These are phyloP conservation scores for Ammodytes dubius DNA, from an alignment of 2,113 vertebrate genomes.

Conservation along the genomic window DNA sequence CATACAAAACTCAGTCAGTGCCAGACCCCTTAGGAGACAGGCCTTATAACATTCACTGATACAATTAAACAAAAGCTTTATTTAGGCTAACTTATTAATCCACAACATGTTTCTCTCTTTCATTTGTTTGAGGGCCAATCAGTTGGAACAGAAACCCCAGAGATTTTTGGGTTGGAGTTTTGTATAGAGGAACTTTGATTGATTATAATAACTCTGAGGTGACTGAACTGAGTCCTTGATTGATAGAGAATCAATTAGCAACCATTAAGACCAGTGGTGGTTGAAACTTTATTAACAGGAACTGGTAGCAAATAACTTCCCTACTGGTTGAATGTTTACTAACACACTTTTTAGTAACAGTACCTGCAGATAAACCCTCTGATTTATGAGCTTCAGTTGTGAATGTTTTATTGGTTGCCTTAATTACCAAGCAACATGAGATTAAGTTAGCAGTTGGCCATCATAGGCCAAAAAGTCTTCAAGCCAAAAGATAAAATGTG, in stretches of 20 bases:
- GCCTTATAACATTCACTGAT: neutral
- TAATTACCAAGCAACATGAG: neutral
- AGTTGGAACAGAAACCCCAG: neutral
- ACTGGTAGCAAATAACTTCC: neutral
- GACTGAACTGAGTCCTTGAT: neutral
- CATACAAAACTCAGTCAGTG: neutral
- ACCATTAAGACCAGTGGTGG: neutral
- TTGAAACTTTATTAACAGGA: neutral
- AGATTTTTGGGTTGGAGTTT: neutral
- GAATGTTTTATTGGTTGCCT: neutral
- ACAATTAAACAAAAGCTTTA: conserved; percentile 8
- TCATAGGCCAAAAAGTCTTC: neutral
- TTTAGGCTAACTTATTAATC: conserved; percentile 11
- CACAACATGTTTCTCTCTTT: conserved; percentile 2
- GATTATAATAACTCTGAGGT: neutral
- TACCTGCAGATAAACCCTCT: neutral
- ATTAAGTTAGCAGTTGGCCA: neutral
- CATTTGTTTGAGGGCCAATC: neutral
- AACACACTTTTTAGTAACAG: neutral
- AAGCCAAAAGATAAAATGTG: neutral
- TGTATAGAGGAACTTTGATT: neutral
- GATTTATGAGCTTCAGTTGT: neutral
- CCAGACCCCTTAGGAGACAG: conserved; percentile 10
- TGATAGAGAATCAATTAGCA: neutral
- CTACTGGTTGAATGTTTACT: neutral